Percentiles rank a stretch among this genome's conserved stretches.
These are phyloP conservation scores for Platycnemis pennipes DNA, from an alignment of 2,888 invertebrate species.

Conservation along the genomic window DNA sequence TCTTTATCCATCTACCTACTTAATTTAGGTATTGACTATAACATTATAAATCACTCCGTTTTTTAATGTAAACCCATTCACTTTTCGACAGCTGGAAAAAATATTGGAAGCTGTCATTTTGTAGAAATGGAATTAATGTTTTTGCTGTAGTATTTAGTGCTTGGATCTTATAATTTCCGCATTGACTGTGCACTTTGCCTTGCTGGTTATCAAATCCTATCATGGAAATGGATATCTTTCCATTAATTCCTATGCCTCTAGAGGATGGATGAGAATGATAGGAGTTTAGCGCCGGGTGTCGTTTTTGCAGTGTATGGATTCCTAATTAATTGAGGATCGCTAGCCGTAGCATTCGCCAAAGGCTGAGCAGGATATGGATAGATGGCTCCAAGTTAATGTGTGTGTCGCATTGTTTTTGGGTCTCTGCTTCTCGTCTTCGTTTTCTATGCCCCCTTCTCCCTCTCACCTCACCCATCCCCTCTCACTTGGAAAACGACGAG, in stretches of 20 bases:
- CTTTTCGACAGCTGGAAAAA: too few relatives aligned
- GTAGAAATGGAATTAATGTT: too few relatives aligned
- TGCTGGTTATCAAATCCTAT: too few relatives aligned
- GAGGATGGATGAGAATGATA: neutral
- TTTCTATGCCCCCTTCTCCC: neutral
- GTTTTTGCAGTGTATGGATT: neutral
- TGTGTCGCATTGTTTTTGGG: conserved; percentile 41
- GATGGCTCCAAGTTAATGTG: neutral
- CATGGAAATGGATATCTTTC: too few relatives aligned
- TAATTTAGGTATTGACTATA: too few relatives aligned
- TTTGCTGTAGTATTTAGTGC: too few relatives aligned
- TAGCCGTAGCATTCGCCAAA: conserved; percentile 1
- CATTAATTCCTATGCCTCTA: neutral
- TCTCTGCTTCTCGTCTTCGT: conserved; percentile 13
- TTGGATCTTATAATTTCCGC: too few relatives aligned
- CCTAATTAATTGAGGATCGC: neutral
- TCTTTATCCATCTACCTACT: too few relatives aligned
- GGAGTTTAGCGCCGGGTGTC: neutral
- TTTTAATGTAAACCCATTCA: too few relatives aligned
- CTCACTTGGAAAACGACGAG: conserved; percentile 25
- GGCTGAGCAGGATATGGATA: neutral
- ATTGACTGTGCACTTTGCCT: too few relatives aligned
- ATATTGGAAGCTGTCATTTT: too few relatives aligned
- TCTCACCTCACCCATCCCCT: neutral
- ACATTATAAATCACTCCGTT: too few relatives aligned